Percentiles rank a stretch among this genome's conserved stretches.
phyloP scores from a whole-genome alignment of 1,140 invertebrate species.

The Dufourea novaeangliae region DNA sequence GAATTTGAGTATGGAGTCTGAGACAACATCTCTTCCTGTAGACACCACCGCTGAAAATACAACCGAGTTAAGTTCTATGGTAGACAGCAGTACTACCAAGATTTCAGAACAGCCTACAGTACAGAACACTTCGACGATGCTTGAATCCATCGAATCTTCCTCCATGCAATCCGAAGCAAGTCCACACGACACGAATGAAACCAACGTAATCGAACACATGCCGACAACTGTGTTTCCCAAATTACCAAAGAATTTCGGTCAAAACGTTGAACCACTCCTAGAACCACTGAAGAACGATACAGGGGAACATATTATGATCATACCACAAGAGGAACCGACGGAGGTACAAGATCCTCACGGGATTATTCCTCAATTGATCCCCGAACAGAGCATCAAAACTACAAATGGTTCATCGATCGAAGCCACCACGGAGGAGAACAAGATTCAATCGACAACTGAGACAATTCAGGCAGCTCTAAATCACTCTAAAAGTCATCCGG shows the following conservation, averaged over 20 bases:
- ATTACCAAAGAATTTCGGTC: conserved; percentile 71
- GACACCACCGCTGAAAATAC: background rate
- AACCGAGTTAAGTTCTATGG: background rate
- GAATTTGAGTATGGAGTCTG: background rate
- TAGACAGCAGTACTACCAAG: background rate
- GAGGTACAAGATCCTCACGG: conserved; percentile 64
- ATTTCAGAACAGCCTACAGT: background rate
- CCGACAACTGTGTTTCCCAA: conserved; percentile 65
- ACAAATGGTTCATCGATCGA: background rate
- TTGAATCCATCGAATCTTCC: background rate
- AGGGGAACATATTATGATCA: conserved; percentile 62
- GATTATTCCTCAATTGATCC: conserved; percentile 72
- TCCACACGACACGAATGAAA: conserved; percentile 60
- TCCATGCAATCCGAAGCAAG: background rate
- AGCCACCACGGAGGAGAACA: background rate
- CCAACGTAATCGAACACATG: conserved; percentile 64
- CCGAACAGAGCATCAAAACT: conserved; percentile 60
- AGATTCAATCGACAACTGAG: background rate
- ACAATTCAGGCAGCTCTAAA: background rate
- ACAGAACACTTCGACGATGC: background rate
- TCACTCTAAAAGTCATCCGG: conserved; percentile 13
- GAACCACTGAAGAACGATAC: conserved; percentile 59
- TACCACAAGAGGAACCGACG: conserved; percentile 51
- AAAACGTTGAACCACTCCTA: conserved; percentile 72
- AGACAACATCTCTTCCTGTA: background rate